Percentiles rank a stretch among this genome's conserved stretches.
phyloP scores from a whole-genome alignment of 2,888 invertebrate genomes.

The Leptura quadrifasciata region DNA sequence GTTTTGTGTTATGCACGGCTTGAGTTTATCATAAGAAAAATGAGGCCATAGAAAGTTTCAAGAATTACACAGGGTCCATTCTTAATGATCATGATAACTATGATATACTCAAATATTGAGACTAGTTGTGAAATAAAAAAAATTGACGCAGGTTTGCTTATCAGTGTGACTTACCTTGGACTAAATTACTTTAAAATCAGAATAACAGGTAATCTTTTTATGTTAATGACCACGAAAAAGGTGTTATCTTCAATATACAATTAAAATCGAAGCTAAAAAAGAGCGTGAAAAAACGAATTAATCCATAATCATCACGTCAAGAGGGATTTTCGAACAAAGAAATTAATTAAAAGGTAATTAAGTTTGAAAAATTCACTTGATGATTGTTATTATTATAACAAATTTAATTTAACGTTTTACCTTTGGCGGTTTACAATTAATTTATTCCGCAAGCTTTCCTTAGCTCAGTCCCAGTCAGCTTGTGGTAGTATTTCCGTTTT shows the following conservation, averaged over 20 bases:
- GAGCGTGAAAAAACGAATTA: conserved; percentile 43
- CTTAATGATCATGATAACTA: too few species aligned
- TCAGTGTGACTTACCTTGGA: conserved; percentile 33
- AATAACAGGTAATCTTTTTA: conserved; percentile 39
- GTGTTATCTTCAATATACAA: conserved; percentile 47
- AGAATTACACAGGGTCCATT: too few species aligned
- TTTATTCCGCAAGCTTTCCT: conserved; percentile 36
- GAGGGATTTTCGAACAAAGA: conserved; percentile 51
- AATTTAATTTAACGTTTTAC: conserved; percentile 49
- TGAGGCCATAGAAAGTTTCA: too few species aligned
- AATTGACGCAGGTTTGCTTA: conserved; percentile 27
- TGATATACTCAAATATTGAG: too few species aligned
- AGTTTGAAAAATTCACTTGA: conserved; percentile 37
- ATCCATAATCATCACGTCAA: conserved; percentile 49
- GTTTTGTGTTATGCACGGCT: too few species aligned
- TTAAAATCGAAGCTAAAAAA: conserved; percentile 47
- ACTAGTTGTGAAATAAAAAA: conserved; percentile 31
- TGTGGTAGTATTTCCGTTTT: conserved; percentile 33
- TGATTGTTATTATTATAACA: conserved; percentile 49
- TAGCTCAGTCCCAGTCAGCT: conserved; percentile 10
- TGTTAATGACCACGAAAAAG: conserved; percentile 49
- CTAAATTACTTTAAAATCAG: conserved; percentile 43
- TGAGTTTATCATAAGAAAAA: too few species aligned
- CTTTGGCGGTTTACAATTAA: conserved; percentile 38
- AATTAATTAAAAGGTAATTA: conserved; percentile 53